These are phyloP conservation scores for Cathartes aura DNA, from an alignment of 2,113 vertebrate genomes.

Conservation along the genomic window DNA sequence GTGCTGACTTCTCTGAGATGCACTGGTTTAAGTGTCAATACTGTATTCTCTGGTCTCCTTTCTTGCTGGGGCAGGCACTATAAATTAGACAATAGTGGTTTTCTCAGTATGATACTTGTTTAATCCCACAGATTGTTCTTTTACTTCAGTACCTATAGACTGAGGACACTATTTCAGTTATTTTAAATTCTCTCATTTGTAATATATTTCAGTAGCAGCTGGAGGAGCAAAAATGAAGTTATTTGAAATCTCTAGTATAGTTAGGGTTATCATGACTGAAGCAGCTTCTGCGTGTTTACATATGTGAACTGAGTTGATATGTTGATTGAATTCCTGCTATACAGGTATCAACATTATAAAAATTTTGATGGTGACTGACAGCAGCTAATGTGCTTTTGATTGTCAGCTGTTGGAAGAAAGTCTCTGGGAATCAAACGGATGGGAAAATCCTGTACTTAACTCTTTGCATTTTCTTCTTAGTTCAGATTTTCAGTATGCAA, in stretches of 20 bases:
- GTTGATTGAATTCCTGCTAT: neutral
- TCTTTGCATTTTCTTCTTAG: neutral
- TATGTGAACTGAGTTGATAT: neutral
- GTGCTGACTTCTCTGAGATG: neutral
- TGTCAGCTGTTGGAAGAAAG: slow-evolving; percentile 11
- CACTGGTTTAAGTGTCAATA: neutral
- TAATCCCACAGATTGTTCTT: neutral
- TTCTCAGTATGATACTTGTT: neutral
- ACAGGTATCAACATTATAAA: neutral
- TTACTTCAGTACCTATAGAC: neutral
- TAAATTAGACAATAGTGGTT: neutral
- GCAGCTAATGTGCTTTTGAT: slow-evolving; percentile 20
- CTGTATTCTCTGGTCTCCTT: neutral
- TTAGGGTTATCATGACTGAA: neutral
- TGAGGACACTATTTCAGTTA: neutral
- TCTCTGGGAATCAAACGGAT: neutral
- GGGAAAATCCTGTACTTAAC: neutral
- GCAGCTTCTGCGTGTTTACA: neutral
- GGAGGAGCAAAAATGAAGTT: neutral
- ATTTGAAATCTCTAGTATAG: neutral
- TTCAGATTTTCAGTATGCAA: neutral
- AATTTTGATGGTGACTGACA: slow-evolving; percentile 1
- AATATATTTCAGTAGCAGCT: neutral
- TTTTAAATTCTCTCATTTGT: neutral
- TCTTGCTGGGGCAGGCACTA: neutral